phyloP scores from a whole-genome alignment of 2,113 vertebrate species.

The Prolemur simus region DNA sequence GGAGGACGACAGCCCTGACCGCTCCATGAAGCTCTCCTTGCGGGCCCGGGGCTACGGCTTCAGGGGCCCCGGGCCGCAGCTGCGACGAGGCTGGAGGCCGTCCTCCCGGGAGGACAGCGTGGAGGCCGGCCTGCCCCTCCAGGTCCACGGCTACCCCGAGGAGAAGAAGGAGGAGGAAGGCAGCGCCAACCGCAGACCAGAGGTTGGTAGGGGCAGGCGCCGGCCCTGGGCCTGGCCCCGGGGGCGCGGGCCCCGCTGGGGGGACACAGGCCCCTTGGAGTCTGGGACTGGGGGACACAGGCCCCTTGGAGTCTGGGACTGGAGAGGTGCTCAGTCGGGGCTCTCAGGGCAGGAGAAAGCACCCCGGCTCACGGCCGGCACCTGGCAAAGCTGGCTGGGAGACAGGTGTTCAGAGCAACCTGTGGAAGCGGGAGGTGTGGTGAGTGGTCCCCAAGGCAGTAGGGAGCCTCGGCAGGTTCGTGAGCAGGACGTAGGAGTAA shows the following conservation, averaged over 20 bases:
- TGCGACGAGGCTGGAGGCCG: constrained; percentile 82
- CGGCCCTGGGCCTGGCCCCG: not conserved
- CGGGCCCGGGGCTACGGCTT: constrained; percentile 76
- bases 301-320: not conserved
- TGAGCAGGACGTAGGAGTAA: not conserved
- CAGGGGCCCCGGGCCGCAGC: constrained; percentile 66
- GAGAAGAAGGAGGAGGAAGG: constrained; percentile 95
- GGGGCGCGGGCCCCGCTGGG: accelerated
- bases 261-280: not conserved
- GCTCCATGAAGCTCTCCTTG: constrained; percentile 82
- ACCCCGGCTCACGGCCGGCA: not conserved
- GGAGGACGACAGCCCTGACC: constrained; percentile 79
- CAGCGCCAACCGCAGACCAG: constrained; percentile 91
- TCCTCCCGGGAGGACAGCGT: constrained; percentile 86
- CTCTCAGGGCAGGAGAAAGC: not conserved
- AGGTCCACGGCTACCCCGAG: constrained; percentile 81
- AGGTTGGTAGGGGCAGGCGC: constrained; percentile 84
- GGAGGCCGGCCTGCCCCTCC: constrained; percentile 85
- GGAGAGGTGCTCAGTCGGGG: not conserved
- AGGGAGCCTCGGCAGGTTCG: not conserved
- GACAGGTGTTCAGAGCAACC: not conserved
- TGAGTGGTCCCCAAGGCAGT: not conserved
- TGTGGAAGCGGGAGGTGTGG: accelerated
- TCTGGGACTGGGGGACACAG: not conserved
- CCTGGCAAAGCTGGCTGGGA: not conserved